phyloP scores from a whole-genome alignment of 2,797 vertebrate genomes.

The Meda fulgida region DNA sequence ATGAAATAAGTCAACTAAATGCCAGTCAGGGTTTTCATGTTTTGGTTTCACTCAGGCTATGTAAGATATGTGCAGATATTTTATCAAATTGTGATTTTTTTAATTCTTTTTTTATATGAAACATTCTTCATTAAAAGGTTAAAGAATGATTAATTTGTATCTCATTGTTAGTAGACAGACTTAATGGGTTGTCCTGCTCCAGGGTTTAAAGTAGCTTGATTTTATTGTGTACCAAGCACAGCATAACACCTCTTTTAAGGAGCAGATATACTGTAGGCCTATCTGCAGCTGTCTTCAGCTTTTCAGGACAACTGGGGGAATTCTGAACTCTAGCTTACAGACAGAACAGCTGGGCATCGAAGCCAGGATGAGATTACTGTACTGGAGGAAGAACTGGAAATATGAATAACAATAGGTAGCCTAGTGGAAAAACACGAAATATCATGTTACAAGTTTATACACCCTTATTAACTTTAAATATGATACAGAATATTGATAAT shows the following conservation, averaged over 20 bases:
- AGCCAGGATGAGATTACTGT: not conserved
- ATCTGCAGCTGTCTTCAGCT: constrained; percentile 15
- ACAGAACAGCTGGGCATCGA: not conserved
- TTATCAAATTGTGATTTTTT: not conserved
- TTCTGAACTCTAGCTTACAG: not conserved
- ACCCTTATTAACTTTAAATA: not conserved
- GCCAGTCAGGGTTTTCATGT: not conserved
- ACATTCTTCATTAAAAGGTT: not conserved
- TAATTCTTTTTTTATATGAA: not conserved
- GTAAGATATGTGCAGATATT: not conserved
- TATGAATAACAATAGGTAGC: not conserved
- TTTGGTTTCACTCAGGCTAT: not conserved
- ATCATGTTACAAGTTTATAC: not conserved
- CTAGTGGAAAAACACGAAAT: not conserved
- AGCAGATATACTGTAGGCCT: not conserved
- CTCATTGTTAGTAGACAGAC: not conserved
- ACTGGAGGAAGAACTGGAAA: not conserved
- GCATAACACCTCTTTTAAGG: not conserved
- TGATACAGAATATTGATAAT: not conserved
- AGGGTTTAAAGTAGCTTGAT: not conserved
- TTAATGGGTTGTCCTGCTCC: not conserved
- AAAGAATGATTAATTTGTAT: not conserved
- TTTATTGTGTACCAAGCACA: not conserved
- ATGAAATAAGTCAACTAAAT: not conserved
- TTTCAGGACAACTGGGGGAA: not conserved